Evolutionary conservation across 2,113 vertebrate species (phyloP).

Genomic region (Callospermophilus lateralis): DNA sequence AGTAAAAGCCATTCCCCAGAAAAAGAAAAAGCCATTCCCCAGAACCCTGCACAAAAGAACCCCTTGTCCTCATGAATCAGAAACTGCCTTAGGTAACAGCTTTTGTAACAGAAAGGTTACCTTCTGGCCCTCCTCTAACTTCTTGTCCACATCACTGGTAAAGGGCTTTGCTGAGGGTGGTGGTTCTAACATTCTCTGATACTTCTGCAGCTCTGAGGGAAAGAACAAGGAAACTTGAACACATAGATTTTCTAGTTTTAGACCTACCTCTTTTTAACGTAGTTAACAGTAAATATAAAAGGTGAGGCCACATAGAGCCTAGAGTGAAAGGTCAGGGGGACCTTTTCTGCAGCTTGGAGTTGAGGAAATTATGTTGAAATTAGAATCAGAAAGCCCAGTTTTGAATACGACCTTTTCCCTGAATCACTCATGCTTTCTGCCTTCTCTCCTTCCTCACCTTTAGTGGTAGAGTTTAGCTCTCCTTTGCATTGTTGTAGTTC

Average conservation of each 20-base stretch:
- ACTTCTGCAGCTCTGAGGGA: conserved; percentile 90
- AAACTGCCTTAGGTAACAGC: conserved; percentile 28
- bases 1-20: background rate
- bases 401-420: background rate
- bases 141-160: conserved; percentile 92
- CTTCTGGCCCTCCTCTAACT: conserved; percentile 95
- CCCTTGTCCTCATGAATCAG: background rate
- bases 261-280: background rate
- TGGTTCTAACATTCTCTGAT: conserved; percentile 89
- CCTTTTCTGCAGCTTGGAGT: background rate
- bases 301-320: background rate
- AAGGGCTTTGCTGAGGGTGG: conserved; percentile 88
- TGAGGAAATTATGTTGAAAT: conserved; percentile 51
- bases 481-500: conserved; percentile 90
- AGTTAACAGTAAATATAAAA: conserved; percentile 47
- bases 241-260: background rate
- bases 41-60: background rate
- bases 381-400: background rate
- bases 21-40: background rate
- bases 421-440: background rate
- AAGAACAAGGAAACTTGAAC: background rate
- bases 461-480: conserved; percentile 86
- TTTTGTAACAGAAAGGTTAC: conserved; percentile 83
- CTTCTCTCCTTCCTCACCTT: conserved; percentile 85
- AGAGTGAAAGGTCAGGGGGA: background rate